Evolutionary conservation across 2,888 invertebrate species (phyloP), one percentile per base, ranked within the genome.

Genomic region (Matsumyia berberina): DNA sequence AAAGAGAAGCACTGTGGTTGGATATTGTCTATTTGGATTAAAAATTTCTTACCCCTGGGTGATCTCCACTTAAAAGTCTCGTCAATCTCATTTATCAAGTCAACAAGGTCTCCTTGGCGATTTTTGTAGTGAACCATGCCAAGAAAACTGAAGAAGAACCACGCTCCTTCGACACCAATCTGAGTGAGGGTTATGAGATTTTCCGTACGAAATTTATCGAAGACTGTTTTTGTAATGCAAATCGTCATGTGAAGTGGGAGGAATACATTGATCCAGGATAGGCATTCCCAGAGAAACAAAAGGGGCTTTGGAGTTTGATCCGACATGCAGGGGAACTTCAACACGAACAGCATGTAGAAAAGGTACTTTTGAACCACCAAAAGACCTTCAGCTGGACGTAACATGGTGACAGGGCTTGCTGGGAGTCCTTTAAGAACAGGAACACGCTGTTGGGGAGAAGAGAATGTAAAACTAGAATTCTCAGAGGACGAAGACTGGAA

Each of bases 51-150:
- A 69, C 69, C 69, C 12, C 39, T 42, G 0, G 69, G 7, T 17
- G 69, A 69, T 8, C 69, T 15, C 69, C 69, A 69, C 15, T 44
- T 35, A 12, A 69, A 69, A 0, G 5, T 42, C 2, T 12, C 8
- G 2, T 69, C 69, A 19, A 57, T 69, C 5, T 24, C 5, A 0
- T 42, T 8, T 2, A 69, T 11, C 2, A 69, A 5, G 1, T n/a
- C 12, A 4, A 12, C 9, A 0, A 69, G 9, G 2, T 55, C 44
- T 5, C 44, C 17, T 17, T 11, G 6, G 3, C 19, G 49, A n/a
- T 5, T 17, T n/a, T 69, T 69, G 6, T 12, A 69, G n/a, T 55
- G 19, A 11, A 57, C 0, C 33, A 69, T 42, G 3, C 19, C 7
- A 24, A 24, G 24, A 4, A 24, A 24, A 24, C 24, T 24, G 4